These are phyloP conservation scores for Coendou prehensilis DNA, from an alignment of 2,797 vertebrate genomes.

Conservation along the genomic window DNA sequence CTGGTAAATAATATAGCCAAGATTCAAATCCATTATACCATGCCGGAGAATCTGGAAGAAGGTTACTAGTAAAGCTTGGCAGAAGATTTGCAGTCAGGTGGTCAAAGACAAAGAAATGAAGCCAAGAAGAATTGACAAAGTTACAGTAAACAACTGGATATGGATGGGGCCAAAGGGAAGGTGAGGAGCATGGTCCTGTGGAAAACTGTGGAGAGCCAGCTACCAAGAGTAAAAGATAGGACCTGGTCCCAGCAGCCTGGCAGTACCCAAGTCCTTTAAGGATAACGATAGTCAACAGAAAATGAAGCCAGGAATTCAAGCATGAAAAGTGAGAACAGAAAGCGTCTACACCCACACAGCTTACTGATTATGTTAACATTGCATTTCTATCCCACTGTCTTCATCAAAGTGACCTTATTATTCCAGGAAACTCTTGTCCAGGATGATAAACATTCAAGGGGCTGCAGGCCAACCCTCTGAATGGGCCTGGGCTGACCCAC, in stretches of 20 bases:
- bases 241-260: neutral
- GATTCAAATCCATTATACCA: neutral
- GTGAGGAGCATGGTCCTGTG: neutral
- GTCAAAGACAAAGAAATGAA: constrained; percentile 46
- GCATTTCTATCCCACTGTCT: neutral
- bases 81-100: constrained; percentile 20
- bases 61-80: neutral
- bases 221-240: neutral
- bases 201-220: neutral
- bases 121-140: constrained; percentile 5
- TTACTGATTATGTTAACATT: constrained; percentile 40
- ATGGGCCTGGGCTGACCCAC: neutral
- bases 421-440: constrained; percentile 34
- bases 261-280: constrained; percentile 12
- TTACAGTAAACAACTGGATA: neutral
- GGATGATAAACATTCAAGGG: constrained; percentile 43
- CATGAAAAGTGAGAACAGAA: constrained; percentile 10
- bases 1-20: neutral
- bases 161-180: neutral
- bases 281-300: neutral
- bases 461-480: neutral
- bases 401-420: constrained; percentile 43
- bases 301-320: constrained; percentile 37
- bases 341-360: neutral
- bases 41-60: neutral